Base-by-base conservation (phyloP, 2,797 vertebrate genomes). In the Leuciscus waleckii region DNA sequence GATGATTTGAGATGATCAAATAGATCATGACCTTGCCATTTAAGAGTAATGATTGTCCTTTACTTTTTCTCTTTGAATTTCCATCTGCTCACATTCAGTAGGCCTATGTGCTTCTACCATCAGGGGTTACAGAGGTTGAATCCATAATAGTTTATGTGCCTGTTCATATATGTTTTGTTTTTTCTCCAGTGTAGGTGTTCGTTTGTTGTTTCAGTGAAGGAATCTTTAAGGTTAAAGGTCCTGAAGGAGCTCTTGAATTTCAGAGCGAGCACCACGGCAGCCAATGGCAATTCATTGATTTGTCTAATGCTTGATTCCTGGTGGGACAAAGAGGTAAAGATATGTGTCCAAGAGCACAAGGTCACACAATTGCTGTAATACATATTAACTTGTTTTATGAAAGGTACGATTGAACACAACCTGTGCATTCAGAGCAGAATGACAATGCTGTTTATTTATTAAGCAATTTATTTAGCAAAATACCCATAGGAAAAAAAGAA, bases 261-360 rank as follows among this genome's bases (percentile, higher is more conserved):
- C n/a, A 58, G 65, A 69, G 26, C 9, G 5, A 49, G 29, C 8
- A 32, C 16, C 23, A 68, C 0, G 32, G 10, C 58, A 37, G 54
- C 23, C 68, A 39, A 41, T 68, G 82, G 17, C 58, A 76, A 14
- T 68, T 21, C 32, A 83, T 83, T 68, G 82, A 83, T 83, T 83
- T 51, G 43, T 83, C 63, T 56, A 83, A 68, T 54, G 46, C 82
- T 68, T 51, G 51, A 21, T 32, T 29, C 49, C 23, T 32, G 56
- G 54, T 63, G n/a, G 70, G 70, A 82, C 41, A 41, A 17, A 67
- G 17, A 68, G 43, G 29, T 83, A 41, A 29, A 49, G 9, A n/a
- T 63, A 26, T 7, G 21, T 67, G 67, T 83, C 75, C 43, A 51
- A 65, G 51, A 74, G 26, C 54, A 32, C n/a, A 82, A 58, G 26